Percentiles rank a stretch among this genome's conserved stretches.
Evolutionary conservation across 2,797 vertebrate species (phyloP).

Genomic region (Catostomus latipinnis): DNA sequence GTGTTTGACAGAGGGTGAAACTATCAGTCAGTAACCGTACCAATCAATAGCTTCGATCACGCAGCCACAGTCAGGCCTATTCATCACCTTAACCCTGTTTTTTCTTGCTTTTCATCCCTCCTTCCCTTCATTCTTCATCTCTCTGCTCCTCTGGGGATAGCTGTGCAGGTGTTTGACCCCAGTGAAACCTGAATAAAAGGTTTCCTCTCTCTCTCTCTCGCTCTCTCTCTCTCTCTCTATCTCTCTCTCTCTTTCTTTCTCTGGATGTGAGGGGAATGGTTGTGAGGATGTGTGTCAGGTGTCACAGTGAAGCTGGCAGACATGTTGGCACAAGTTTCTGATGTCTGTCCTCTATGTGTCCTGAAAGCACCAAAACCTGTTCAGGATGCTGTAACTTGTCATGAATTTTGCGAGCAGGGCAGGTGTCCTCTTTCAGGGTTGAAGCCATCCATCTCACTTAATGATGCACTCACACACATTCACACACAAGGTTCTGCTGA

Average conservation of each 20-base stretch:
- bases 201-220: conserved; percentile 16
- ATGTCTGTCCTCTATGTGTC: conserved; percentile 63
- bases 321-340: conserved; percentile 50
- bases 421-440: conserved; percentile 48
- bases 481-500: conserved; percentile 55
- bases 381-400: conserved; percentile 42
- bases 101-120: conserved; percentile 28
- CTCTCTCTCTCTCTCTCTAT: not conserved
- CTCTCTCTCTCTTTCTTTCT: conserved; percentile 22
- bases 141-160: conserved; percentile 17
- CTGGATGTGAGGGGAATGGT: conserved; percentile 28
- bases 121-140: conserved; percentile 23
- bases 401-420: conserved; percentile 48
- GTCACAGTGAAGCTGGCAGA: conserved; percentile 39
- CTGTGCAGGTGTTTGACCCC: conserved; percentile 34
- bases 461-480: conserved; percentile 14
- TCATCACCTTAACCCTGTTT: conserved; percentile 47
- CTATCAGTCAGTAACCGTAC: conserved; percentile 62
- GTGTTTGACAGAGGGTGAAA: conserved; percentile 65
- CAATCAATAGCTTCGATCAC: conserved; percentile 73
- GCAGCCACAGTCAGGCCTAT: conserved; percentile 40
- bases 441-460: conserved; percentile 51
- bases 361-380: conserved; percentile 52
- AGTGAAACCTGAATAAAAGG: conserved; percentile 38
- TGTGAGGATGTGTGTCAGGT: conserved; percentile 39